These are phyloP conservation scores for Apocheima hispidaria DNA, from an alignment of 2,888 invertebrate genomes.

Conservation along the genomic window DNA sequence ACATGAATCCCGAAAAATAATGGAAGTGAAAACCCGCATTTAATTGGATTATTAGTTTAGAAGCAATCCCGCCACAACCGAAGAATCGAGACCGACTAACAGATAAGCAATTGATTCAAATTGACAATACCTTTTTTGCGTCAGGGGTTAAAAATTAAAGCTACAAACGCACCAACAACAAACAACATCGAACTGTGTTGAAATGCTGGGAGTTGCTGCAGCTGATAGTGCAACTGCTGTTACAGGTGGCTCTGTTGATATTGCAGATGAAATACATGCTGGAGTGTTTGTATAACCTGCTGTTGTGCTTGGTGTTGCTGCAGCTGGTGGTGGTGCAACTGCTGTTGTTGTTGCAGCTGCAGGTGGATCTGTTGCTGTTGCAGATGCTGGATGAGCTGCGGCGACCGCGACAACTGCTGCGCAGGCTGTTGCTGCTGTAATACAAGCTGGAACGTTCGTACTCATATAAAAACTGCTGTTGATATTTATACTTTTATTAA, in stretches of 20 bases:
- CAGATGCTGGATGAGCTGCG: conserved; percentile 50
- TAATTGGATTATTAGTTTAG: too few species aligned
- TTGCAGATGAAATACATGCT: conserved; percentile 57
- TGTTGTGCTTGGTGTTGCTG: conserved; percentile 64
- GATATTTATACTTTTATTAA: not conserved
- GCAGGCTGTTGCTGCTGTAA: conserved; percentile 50
- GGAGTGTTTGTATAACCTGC: conserved; percentile 46
- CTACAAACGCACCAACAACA: too few species aligned
- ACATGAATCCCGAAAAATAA: too few species aligned
- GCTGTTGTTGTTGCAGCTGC: conserved; percentile 65
- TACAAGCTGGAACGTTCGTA: conserved; percentile 37
- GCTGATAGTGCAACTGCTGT: conserved; percentile 72
- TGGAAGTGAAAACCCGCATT: too few species aligned
- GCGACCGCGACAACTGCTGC: conserved; percentile 44
- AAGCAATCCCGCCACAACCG: too few species aligned
- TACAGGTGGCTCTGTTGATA: conserved; percentile 61
- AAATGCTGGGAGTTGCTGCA: conserved; percentile 58
- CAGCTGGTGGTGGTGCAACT: conserved; percentile 68
- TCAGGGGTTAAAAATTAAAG: too few species aligned
- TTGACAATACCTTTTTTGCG: too few species aligned
- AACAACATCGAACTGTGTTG: too few species aligned
- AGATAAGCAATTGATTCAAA: too few species aligned
- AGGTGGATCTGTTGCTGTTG: conserved; percentile 64
- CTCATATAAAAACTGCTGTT: conserved; percentile 5
- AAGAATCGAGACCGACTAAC: too few species aligned